Evolutionary conservation across 2,797 vertebrate genomes (phyloP).

Genomic region (Lithobates pipiens): DNA sequence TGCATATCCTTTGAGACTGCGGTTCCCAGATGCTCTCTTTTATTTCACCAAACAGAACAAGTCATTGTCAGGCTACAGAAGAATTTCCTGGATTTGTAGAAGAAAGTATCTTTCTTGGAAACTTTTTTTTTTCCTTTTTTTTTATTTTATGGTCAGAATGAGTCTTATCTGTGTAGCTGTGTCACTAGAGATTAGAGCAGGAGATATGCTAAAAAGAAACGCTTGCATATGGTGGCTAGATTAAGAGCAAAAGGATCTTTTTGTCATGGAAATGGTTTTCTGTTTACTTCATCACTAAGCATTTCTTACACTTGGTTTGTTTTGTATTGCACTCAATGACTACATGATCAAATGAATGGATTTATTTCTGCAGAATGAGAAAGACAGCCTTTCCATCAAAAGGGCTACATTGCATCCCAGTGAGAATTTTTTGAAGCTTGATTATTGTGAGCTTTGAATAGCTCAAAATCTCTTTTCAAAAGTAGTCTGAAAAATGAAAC

Average conservation of each 20-base stretch:
- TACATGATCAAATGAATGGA: constrained; percentile 91
- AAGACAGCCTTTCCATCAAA: constrained; percentile 85
- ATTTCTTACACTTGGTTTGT: constrained; percentile 97
- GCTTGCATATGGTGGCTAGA: constrained; percentile 88
- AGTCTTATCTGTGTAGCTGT: constrained; percentile 74
- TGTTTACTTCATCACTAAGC: constrained; percentile 95
- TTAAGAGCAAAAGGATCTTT: constrained; percentile 88
- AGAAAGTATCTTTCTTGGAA: constrained; percentile 58
- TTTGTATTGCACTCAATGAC: constrained; percentile 90
- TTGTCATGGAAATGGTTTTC: constrained; percentile 95
- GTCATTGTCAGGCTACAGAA: constrained; percentile 51
- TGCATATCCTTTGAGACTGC: constrained; percentile 47
- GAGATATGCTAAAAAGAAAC: constrained; percentile 80
- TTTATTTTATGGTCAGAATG: constrained; percentile 64
- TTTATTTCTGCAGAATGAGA: constrained; percentile 89
- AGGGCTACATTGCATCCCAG: constrained; percentile 85
- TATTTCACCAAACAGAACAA: constrained; percentile 55
- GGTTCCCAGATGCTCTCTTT: constrained; percentile 54
- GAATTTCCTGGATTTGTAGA: constrained; percentile 59
- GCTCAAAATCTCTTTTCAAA: constrained; percentile 82
- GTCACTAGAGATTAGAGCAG: constrained; percentile 81
- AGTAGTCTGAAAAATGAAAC: constrained; percentile 78
- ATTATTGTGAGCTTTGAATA: constrained; percentile 82
- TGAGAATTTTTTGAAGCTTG: constrained; percentile 82
- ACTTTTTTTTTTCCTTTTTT: constrained; percentile 47